Percentiles rank a stretch among this genome's conserved stretches.
Evolutionary conservation across 2,888 invertebrate genomes (phyloP).

Genomic region (Cremastinae sp.): DNA sequence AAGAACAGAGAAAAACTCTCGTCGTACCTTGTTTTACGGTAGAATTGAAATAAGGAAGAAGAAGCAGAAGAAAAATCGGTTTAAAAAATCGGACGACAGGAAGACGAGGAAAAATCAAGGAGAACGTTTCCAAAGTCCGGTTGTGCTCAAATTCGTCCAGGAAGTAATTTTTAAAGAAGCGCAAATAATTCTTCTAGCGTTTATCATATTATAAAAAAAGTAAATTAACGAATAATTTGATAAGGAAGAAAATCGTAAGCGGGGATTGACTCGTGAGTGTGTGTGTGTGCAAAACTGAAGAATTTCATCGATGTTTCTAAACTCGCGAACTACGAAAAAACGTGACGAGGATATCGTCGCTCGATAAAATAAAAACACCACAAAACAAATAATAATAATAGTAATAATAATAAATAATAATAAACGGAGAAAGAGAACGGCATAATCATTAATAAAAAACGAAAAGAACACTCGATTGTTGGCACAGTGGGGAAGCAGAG

Average conservation of each 20-base stretch:
- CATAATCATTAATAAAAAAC: constrained; percentile 23
- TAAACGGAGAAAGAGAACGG: constrained; percentile 30
- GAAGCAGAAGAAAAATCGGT: constrained; percentile 22
- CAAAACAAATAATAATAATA: constrained; percentile 9
- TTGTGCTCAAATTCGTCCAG: constrained; percentile 58
- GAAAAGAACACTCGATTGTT: constrained; percentile 59
- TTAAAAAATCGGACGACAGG: too few species aligned
- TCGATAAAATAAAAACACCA: constrained; percentile 6
- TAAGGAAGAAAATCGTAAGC: constrained; percentile 31
- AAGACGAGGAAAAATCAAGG: constrained; percentile 1
- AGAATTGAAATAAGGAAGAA: constrained; percentile 1
- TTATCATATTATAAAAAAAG: constrained; percentile 27
- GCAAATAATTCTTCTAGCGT: constrained; percentile 43
- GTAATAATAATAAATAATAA: neutral
- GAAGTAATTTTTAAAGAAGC: constrained; percentile 46
- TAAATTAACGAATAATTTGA: constrained; percentile 9
- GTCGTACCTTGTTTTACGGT: constrained; percentile 44
- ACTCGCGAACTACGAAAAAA: constrained; percentile 30
- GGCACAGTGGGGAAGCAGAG: constrained; percentile 61
- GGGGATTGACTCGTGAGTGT: constrained; percentile 20
- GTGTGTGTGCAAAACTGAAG: constrained; percentile 24
- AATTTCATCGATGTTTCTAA: constrained; percentile 26
- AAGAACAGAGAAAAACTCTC: neutral
- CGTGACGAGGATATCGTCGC: constrained; percentile 1
- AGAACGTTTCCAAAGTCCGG: constrained; percentile 35